Percentiles rank a stretch among this genome's conserved stretches.
Conservation (phyloP, 2,797 vertebrate species). For the Leucoraja ocellata region DNA sequence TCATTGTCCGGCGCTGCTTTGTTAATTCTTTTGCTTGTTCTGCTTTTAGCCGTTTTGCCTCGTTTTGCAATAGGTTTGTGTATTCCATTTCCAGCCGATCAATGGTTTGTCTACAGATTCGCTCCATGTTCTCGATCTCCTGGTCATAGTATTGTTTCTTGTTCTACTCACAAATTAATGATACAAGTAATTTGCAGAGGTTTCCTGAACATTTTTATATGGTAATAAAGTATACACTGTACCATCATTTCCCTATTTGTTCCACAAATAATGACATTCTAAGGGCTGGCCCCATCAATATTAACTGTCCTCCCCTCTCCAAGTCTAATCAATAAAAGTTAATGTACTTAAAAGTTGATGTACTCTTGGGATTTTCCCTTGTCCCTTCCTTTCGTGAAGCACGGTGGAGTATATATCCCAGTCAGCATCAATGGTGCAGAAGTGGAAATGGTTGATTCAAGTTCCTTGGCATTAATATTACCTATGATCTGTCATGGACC, state of each 20-base stretch:
- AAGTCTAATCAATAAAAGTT: no score
- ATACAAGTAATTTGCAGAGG: neutral
- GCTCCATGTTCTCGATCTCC: constrained; percentile 56
- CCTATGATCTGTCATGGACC: no score
- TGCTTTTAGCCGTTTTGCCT: constrained; percentile 57
- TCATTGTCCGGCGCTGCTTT: constrained; percentile 46
- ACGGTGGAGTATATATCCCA: no score
- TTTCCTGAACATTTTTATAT: neutral
- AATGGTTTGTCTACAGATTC: constrained; percentile 50
- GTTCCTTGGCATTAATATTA: no score
- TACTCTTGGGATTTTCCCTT: no score
- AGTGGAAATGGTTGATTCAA: no score
- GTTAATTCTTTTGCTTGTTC: constrained; percentile 54
- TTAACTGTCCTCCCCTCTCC: neutral
- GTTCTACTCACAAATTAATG: constrained; percentile 44
- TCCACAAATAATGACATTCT: neutral
- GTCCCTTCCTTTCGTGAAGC: no score
- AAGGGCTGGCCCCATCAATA: neutral
- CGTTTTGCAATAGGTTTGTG: constrained; percentile 50
- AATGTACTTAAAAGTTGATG: no score
- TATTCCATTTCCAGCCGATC: constrained; percentile 53
- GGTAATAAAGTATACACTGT: neutral
- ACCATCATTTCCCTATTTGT: neutral
- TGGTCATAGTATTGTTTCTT: constrained; percentile 61
- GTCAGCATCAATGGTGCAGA: no score